Conservation (phyloP, 2,888 invertebrate species). For the Sarcophaga caerulescens region DNA sequence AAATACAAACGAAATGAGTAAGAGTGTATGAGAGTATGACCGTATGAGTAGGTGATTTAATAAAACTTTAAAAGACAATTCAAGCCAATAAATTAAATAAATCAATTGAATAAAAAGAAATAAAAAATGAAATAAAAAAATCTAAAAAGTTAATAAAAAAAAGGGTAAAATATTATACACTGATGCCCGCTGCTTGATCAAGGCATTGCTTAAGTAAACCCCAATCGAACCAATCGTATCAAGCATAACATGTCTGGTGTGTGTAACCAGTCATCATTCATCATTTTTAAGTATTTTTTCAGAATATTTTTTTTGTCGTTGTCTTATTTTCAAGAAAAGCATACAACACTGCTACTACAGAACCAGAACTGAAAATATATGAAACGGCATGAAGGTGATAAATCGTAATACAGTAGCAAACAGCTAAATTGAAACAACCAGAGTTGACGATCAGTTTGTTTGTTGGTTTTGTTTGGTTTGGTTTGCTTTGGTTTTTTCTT, state of each 20-base stretch:
- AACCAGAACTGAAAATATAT: constrained; percentile 7
- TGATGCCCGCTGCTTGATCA: constrained; percentile 43
- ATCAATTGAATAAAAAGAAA: constrained; percentile 43
- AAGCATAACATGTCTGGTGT: constrained; percentile 34
- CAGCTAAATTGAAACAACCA: constrained; percentile 61
- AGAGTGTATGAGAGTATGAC: constrained; percentile 7
- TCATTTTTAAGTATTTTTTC: constrained; percentile 56
- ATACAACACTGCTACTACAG: neutral
- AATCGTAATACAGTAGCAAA: constrained; percentile 65
- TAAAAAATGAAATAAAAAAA: neutral
- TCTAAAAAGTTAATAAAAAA: constrained; percentile 4
- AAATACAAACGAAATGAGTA: constrained; percentile 33
- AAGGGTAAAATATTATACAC: constrained; percentile 41
- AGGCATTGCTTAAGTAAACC: constrained; percentile 6
- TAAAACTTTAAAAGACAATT: constrained; percentile 54
- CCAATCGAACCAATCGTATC: constrained; percentile 15
- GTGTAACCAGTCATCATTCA: constrained; percentile 65
- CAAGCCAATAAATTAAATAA: constrained; percentile 61
- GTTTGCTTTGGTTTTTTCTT: neutral
- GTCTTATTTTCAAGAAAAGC: too few relatives aligned
- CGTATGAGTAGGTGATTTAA: constrained; percentile 41
- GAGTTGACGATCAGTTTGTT: constrained; percentile 51
- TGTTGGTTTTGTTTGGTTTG: constrained; percentile 16
- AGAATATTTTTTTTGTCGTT: neutral
- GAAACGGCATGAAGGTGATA: constrained; percentile 59